Evolutionary conservation across 2,888 invertebrate species (phyloP).

Genomic region (Cistogaster globosa): DNA sequence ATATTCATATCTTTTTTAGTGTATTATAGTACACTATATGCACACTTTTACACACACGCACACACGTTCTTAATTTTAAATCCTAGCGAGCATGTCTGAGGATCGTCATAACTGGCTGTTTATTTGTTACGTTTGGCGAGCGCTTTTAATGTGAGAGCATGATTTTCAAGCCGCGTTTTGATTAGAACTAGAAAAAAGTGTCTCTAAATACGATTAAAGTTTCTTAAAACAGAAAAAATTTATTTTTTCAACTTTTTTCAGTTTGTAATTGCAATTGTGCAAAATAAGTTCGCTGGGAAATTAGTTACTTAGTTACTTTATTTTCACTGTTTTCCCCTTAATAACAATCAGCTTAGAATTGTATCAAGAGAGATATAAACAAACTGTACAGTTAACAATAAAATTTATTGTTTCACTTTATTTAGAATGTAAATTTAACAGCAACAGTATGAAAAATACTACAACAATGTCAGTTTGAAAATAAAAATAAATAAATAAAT

Average conservation of each 20-base stretch:
- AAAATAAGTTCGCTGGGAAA: neutral
- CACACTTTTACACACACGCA: neutral
- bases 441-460: conserved; percentile 44
- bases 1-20: conserved; percentile 21
- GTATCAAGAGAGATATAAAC: conserved; percentile 69
- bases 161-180: too few relatives aligned
- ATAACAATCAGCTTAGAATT: conserved; percentile 67
- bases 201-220: too few relatives aligned
- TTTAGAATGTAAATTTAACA: conserved; percentile 68
- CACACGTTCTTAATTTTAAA: neutral
- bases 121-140: too few relatives aligned
- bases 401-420: conserved; percentile 71
- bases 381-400: conserved; percentile 67
- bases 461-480: conserved; percentile 24
- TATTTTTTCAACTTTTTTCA: too few relatives aligned
- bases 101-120: too few relatives aligned
- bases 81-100: neutral
- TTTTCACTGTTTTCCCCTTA: conserved; percentile 13
- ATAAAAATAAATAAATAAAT: neutral
- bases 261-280: too few relatives aligned
- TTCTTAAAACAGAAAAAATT: too few relatives aligned
- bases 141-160: too few relatives aligned
- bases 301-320: neutral
- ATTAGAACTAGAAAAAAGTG: too few relatives aligned
- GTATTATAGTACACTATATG: conserved; percentile 1